Evolutionary conservation across 2,113 vertebrate species (phyloP), one percentile per base, ranked within the genome.

Genomic region (Carassius carassius): DNA sequence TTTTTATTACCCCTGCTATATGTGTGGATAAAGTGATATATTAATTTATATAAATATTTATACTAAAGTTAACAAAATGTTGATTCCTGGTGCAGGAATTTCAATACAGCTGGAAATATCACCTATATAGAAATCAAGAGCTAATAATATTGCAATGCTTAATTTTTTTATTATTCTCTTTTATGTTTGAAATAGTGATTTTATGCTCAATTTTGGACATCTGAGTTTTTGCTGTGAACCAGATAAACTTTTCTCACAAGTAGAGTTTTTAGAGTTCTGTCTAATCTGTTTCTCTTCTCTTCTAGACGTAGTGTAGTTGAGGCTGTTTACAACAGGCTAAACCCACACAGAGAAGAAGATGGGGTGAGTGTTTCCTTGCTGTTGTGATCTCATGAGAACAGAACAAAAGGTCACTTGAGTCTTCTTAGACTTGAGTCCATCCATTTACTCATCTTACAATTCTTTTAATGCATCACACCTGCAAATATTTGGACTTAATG

Each of bases 311-410:
- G 96, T 94, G 95, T 99, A 94, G 97, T 99, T 89, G 98, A 99
- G 95, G 96, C 96, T n/a, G 96, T 98, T 92, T 99, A 99, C 95
- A 98, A 95, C 96, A 97, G 96, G 92, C 96, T 99, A 94, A 99
- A 99, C 94, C 98, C 98, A 94, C 97, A 99, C 92, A 97, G 96
- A 96, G 98, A 99, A 93, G 98, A 94, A 91, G 98, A 99, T 93
- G 96, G 95, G 97, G 98, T 99, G 95, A 99, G 98, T 97, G 90
- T 16, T 23, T 67, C 9, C 41, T 44, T 44, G 16, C 9, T n/a
- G 21, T 77, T 69, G 60, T 85, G 25, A 54, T 88, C 44, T 83
- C 81, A 67, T 37, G 63, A 23, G 12, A 76, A 51, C 65, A 23
- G 5, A 63, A 49, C 19, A 29, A 44, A 32, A 70, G 51, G 83